Evolutionary conservation across 2,113 vertebrate genomes (phyloP), one percentile per base, ranked within the genome.

Genomic region (human (Homo sapiens)): DNA sequence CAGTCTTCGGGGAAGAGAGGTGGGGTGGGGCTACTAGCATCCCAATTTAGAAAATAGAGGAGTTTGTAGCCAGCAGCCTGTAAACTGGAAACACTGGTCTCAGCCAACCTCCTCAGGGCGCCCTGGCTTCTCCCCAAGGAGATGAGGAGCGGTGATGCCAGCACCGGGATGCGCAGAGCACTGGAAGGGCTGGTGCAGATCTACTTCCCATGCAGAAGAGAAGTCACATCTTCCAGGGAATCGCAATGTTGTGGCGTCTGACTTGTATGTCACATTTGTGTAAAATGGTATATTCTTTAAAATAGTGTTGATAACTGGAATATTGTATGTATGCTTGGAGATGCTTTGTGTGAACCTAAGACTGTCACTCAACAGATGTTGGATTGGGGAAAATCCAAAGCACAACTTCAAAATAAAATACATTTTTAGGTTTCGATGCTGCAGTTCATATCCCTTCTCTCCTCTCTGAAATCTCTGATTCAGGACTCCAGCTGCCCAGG

Each of bases 251-350:
- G 5, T 98, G 97, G 97, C 93, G 96, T 97, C 97, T 94, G 97
- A 98, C 97, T 98, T 97, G 96, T 95, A 80, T 93, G 98, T 98
- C 94, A 97, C 6, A 83, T 98, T 97, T 97, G 97, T 98, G 98
- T 98, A 98, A 90, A 80, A 98, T 97, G 97, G 97, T 97, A 98
- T 98, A 97, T 98, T 98, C 97, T 97, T 97, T 97, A 96, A 96
- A 98, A 98, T 98, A 98, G 99, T 98, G 98, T 98, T 98, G 98
- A 98, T 99, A 99, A 99, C 99, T 99, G 99, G 99, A 99, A 99
- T 98, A 97, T 97, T 86, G 95, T 98, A 93, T 98, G 98, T 99
- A 98, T 98, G 98, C 98, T 98, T 78, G 90, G 95, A 98, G 98
- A 98, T 98, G 98, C 98, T 99, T 98, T 97, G 97, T 98, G 98